Conservation (phyloP, 2,113 vertebrate species). For the Puma concolor region DNA sequence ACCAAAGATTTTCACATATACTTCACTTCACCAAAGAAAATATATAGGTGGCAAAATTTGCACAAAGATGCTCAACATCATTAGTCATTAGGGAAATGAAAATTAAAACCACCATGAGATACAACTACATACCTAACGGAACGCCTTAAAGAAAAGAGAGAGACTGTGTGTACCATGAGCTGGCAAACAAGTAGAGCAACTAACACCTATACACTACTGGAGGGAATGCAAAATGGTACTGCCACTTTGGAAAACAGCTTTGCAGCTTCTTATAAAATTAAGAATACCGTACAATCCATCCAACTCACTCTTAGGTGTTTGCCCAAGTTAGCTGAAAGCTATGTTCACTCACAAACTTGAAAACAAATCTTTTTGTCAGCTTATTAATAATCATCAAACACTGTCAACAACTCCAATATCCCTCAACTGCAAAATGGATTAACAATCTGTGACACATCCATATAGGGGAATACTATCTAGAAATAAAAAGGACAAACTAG, state of each 20-base stretch:
- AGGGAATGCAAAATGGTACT: not conserved
- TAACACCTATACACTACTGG: not conserved
- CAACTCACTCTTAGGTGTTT: not conserved
- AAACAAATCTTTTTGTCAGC: not conserved
- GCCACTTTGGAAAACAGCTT: not conserved
- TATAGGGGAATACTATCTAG: not conserved
- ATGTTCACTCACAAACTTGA: not conserved
- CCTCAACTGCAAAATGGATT: not conserved
- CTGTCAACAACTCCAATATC: not conserved
- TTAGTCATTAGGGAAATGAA: not conserved
- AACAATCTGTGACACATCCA: not conserved
- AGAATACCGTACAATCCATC: not conserved
- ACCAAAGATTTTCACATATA: not conserved
- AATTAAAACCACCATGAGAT: not conserved
- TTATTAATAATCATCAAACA: not conserved
- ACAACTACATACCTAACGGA: not conserved
- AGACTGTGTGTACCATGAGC: not conserved
- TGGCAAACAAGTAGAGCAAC: not conserved
- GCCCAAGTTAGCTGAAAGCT: not conserved
- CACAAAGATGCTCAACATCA: not conserved
- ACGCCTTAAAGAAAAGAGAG: not conserved
- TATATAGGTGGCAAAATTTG: not conserved
- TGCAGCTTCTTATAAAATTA: not conserved
- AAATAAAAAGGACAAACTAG: not conserved
- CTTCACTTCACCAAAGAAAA: not conserved